Base-by-base conservation (phyloP, 1,140 invertebrate genomes). In the Drosophila pruinosa region DNA sequence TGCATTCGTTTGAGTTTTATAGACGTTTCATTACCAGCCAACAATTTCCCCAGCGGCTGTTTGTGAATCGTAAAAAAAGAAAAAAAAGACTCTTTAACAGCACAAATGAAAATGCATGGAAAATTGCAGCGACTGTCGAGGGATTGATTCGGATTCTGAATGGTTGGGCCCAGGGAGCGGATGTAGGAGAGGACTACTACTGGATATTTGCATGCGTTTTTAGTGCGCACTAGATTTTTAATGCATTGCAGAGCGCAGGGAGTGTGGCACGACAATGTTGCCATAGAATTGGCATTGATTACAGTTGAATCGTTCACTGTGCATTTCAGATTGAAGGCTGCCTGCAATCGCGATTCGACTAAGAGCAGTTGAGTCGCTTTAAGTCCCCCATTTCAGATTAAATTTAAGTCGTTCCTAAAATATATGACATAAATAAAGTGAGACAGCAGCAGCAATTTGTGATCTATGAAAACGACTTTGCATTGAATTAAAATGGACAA, bases 1-100 rank as follows among this genome's bases (percentile, higher is more conserved):
- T 83, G 80, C 79, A 83, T 83, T 83, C 79, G 80, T 75, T 81
- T 78, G 79, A 75, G 80, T 83, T 83, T 83, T 83, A 83, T 83
- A 72, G 79, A 83, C 79, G 79, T 83, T 83, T 83, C 79, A 83
- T 83, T 78, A 78, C 67, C 78, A 71, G 78, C 56, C 76, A 65
- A 61, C 70, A 64, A 73, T 63, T 70, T 63, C 58, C 67, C 58
- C 41, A 47, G 28, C 53, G 48, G 50, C 59, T 59, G 54, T 74
- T 74, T 69, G 58, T 41, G 78, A 50, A 81, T 75, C 75, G 61
- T 75, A 83, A 61, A 48, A 57, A 12, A 14, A 14, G 12, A 65
- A 76, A 50, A 56, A 36, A 28, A 57, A 57, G 10, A 43, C 53
- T 38, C 50, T 65, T 50, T 48, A 43, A 28, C 14, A 52, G 67